Base-by-base conservation (phyloP, 1,140 invertebrate species). In the Brachystomella parvula region DNA sequence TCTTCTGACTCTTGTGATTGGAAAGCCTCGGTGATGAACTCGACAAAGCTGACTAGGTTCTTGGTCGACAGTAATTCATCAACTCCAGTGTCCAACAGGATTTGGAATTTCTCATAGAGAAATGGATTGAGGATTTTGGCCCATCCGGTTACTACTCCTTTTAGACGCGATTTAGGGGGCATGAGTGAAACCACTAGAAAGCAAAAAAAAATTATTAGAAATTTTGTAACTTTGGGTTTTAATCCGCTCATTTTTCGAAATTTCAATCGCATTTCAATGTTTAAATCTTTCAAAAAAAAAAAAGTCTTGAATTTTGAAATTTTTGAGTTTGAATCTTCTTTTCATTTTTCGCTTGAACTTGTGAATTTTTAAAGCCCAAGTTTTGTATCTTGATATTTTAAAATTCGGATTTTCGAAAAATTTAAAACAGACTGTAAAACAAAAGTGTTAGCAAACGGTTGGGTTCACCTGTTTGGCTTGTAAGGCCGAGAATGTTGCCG, bases 11-110 rank as follows among this genome's bases (percentile, higher is more conserved):
- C 47, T 19, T 39, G 35, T 9, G 6, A 19, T 17, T 53, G n/a
- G 32, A 69, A 72, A 1, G 66, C 49, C 30, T 64, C 64, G 0
- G 65, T 61, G 32, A 70, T 62, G 19, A 70, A 29, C 30, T 72
- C 47, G 21, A 72, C 56, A n/a, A 68, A 19, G 1, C 62, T 9
- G 26, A 70, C 26, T 9, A 64, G 64, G 15, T 47, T 56, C 17
- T 72, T 66, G 2, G 63, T 1, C 2, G 63, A 63, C 3, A 72
- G 39, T 1, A 66, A 47, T 12, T 70, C 24, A 1, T 58, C 17
- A 2, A 72, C 30, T 26, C 63, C 28, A 15, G 64, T 21, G 21
- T 72, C 66, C 3, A 70, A 26, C n/a, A 60, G 9, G 3, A 29
- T 21, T 19, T 70, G 63, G 21, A 70, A 56, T 3, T 47, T 33